These are phyloP conservation scores for Protonibea diacanthus DNA, from an alignment of 2,797 vertebrate genomes.

Conservation along the genomic window DNA sequence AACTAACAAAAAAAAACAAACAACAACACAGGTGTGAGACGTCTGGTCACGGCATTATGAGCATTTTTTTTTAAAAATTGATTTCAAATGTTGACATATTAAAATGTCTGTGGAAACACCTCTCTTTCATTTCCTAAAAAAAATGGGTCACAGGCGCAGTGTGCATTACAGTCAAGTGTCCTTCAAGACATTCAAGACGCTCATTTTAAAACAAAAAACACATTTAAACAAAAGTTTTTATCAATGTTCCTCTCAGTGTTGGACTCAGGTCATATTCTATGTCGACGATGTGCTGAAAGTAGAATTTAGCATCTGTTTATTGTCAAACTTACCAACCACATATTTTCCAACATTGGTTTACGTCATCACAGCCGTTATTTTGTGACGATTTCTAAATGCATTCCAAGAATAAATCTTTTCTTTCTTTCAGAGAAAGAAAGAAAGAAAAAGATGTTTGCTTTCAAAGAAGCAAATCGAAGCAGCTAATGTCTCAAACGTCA, in stretches of 20 bases:
- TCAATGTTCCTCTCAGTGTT: not conserved
- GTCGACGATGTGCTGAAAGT: not conserved
- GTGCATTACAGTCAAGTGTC: not conserved
- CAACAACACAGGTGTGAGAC: constrained; percentile 12
- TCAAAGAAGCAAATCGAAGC: not conserved
- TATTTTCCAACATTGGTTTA: not conserved
- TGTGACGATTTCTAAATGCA: not conserved
- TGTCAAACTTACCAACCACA: not conserved
- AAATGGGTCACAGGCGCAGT: not conserved
- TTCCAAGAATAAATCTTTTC: not conserved
- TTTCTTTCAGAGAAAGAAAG: no score
- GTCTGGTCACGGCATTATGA: constrained; percentile 34
- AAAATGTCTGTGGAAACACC: constrained; percentile 49
- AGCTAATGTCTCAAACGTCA: not conserved
- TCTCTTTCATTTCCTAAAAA: not conserved
- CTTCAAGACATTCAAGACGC: not conserved
- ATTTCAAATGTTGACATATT: constrained; percentile 55
- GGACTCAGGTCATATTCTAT: not conserved
- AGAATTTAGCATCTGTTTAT: not conserved
- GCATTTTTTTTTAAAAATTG: constrained; percentile 29
- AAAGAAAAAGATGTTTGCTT: no score
- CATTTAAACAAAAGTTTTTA: not conserved
- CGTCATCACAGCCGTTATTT: not conserved
- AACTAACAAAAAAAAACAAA: not conserved
- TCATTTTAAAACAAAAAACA: not conserved